These are phyloP conservation scores for Cynocephalus volans DNA, from an alignment of 2,113 vertebrate species.

Conservation along the genomic window DNA sequence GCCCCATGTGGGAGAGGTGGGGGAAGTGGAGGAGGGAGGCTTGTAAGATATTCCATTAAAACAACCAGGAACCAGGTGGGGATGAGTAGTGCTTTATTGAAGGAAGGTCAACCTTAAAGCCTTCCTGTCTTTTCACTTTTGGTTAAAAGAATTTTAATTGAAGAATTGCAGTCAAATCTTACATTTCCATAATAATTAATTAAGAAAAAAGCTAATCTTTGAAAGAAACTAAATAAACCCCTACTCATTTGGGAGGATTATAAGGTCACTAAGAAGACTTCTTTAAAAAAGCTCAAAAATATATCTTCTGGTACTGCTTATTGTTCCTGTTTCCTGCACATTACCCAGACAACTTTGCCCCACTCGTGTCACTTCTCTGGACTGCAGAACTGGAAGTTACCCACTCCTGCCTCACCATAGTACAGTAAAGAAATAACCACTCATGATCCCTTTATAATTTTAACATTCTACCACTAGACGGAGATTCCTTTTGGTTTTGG, in stretches of 20 bases:
- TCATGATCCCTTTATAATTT: background rate
- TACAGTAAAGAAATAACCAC: background rate
- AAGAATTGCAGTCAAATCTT: background rate
- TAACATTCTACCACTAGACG: background rate
- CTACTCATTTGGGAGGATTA: background rate
- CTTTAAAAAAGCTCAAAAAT: background rate
- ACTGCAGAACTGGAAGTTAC: background rate
- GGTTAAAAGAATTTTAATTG: constrained; percentile 44
- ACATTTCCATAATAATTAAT: background rate
- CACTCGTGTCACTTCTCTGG: background rate
- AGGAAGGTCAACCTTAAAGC: background rate
- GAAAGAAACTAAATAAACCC: constrained; percentile 38
- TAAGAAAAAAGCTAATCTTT: constrained; percentile 1
- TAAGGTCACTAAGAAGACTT: background rate
- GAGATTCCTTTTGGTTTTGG: background rate
- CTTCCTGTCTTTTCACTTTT: constrained; percentile 34
- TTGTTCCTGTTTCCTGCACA: background rate
- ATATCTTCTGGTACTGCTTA: background rate
- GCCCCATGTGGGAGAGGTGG: background rate
- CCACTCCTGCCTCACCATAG: background rate
- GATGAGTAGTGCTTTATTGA: background rate
- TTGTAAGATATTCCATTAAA: background rate
- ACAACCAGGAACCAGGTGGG: background rate
- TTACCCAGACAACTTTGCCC: background rate
- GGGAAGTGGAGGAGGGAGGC: background rate